These are phyloP conservation scores for Argentina silus DNA, from an alignment of 2,797 vertebrate species.

Conservation along the genomic window DNA sequence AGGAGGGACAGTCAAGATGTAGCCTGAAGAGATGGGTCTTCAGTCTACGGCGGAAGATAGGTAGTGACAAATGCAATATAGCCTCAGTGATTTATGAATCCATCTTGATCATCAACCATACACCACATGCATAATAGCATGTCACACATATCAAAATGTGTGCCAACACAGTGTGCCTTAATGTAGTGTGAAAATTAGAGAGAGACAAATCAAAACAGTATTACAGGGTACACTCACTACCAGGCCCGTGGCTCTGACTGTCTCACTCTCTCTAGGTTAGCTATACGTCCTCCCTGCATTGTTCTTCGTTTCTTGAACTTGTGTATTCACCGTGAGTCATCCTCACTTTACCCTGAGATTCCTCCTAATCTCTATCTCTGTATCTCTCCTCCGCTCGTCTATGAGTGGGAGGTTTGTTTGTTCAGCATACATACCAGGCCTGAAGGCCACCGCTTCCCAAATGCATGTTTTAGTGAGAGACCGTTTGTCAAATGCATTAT, in stretches of 20 bases:
- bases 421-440: slow-evolving; percentile 77
- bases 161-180: too few species aligned
- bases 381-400: slow-evolving; percentile 62
- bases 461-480: slow-evolving; percentile 81
- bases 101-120: too few species aligned
- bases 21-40: too few species aligned
- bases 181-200: too few species aligned
- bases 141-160: too few species aligned
- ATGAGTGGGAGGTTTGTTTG: slow-evolving; percentile 83
- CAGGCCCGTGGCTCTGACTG: slow-evolving; percentile 43
- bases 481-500: slow-evolving; percentile 85
- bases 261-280: slow-evolving; percentile 39
- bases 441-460: slow-evolving; percentile 80
- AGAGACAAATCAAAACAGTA: too few species aligned
- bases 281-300: slow-evolving; percentile 23
- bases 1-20: too few species aligned
- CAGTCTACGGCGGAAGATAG: too few species aligned
- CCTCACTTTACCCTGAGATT: slow-evolving; percentile 75
- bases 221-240: too few species aligned
- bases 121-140: too few species aligned
- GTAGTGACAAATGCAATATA: too few species aligned
- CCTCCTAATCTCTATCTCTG: slow-evolving; percentile 73
- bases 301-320: slow-evolving; percentile 63
- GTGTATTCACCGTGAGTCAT: slow-evolving; percentile 77
- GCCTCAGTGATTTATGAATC: too few species aligned